Evolutionary conservation across 2,888 invertebrate genomes (phyloP).

Genomic region (Panzeria rudis): DNA sequence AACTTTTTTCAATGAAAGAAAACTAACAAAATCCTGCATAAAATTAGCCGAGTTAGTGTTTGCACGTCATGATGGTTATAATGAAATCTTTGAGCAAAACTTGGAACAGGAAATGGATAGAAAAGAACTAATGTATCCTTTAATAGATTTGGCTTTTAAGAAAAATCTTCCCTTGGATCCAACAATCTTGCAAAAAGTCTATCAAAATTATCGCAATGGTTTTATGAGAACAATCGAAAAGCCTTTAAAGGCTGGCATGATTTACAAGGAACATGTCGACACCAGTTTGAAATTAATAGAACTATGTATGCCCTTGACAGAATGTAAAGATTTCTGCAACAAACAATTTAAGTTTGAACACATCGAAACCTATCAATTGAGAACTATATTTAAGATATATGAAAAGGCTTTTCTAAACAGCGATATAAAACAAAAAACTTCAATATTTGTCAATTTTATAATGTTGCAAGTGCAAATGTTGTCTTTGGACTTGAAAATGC

Average conservation of each 20-base stretch:
- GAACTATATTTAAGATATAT: constrained; percentile 85
- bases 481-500: constrained; percentile 81
- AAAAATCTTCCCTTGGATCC: constrained; percentile 79
- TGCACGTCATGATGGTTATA: constrained; percentile 80
- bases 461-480: constrained; percentile 85
- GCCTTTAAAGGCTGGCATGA: constrained; percentile 88
- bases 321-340: constrained; percentile 85
- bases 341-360: constrained; percentile 88
- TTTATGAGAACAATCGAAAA: constrained; percentile 87
- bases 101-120: constrained; percentile 84
- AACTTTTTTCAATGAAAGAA: constrained; percentile 84
- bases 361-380: constrained; percentile 85
- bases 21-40: constrained; percentile 86
- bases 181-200: constrained; percentile 85
- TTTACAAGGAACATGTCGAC: constrained; percentile 86
- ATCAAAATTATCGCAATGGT: constrained; percentile 86
- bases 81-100: constrained; percentile 73
- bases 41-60: constrained; percentile 86
- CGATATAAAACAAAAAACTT: constrained; percentile 79
- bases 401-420: constrained; percentile 84
- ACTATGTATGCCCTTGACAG: constrained; percentile 86
- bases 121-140: constrained; percentile 87
- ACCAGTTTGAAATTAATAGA: constrained; percentile 86
- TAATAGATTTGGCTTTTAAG: constrained; percentile 85
- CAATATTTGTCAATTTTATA: constrained; percentile 85